These are phyloP conservation scores for Peromyscus californicus DNA, from an alignment of 2,113 vertebrate genomes.

Conservation along the genomic window DNA sequence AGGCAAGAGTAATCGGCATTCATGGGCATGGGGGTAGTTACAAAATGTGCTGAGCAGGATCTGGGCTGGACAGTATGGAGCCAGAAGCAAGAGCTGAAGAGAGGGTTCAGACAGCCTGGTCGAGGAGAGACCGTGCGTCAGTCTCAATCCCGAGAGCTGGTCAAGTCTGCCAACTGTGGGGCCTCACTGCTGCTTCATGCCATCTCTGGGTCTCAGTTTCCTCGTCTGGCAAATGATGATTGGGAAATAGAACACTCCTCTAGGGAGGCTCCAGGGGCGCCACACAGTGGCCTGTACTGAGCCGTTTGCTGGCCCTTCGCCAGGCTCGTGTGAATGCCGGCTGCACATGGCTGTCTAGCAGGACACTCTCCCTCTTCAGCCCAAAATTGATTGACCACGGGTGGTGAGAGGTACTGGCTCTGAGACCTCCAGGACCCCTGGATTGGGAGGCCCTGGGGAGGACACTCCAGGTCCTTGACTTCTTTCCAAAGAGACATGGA, in stretches of 20 bases:
- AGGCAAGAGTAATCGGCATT: background rate
- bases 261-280: background rate
- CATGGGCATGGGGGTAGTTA: fast-evolving
- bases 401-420: background rate
- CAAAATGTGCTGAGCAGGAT: background rate
- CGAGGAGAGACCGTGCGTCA: background rate
- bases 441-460: background rate
- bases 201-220: background rate
- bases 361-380: fast-evolving
- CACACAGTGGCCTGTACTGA: background rate
- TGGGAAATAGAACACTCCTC: background rate
- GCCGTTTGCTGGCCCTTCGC: background rate
- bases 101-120: background rate
- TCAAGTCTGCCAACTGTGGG: background rate
- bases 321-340: background rate
- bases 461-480: background rate
- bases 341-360: background rate
- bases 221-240: background rate
- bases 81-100: background rate
- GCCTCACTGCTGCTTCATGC: background rate
- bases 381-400: fast-evolving
- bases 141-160: background rate
- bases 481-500: background rate
- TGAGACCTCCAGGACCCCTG: background rate
- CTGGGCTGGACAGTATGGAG: background rate